Percentiles rank a stretch among this genome's conserved stretches.
phyloP scores from a whole-genome alignment of 2,888 invertebrate genomes.

The Epiperipatus broadwayi region DNA sequence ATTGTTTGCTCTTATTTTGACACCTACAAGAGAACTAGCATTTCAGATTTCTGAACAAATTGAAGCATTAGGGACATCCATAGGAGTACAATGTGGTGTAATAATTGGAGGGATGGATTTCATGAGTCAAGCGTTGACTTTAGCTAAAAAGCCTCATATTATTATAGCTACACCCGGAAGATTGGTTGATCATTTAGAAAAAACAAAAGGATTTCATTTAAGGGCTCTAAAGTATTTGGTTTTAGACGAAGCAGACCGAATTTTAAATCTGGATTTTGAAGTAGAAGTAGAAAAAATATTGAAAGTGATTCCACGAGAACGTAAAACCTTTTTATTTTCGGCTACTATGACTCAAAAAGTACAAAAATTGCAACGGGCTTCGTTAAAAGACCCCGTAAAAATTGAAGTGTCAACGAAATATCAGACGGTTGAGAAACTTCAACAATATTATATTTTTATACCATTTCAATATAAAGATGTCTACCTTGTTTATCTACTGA shows the following conservation, averaged over 20 bases:
- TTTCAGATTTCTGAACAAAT: slow-evolving; percentile 97
- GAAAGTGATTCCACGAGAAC: slow-evolving; percentile 68
- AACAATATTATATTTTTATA: slow-evolving; percentile 84
- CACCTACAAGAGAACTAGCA: slow-evolving; percentile 91
- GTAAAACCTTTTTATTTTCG: slow-evolving; percentile 81
- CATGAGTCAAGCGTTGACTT: slow-evolving; percentile 70
- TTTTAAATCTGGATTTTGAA: slow-evolving; percentile 97
- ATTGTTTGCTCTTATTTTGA: slow-evolving; percentile 75
- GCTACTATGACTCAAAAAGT: slow-evolving; percentile 99
- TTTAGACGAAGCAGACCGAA: slow-evolving; percentile 98
- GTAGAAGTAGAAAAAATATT: slow-evolving; percentile 90
- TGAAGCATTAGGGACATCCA: slow-evolving; percentile 67
- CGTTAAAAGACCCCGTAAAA: slow-evolving; percentile 76
- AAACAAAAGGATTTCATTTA: slow-evolving; percentile 90
- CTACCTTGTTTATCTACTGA: slow-evolving; percentile 80
- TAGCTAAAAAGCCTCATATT: slow-evolving; percentile 91
- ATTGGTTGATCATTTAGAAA: slow-evolving; percentile 84
- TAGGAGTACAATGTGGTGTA: slow-evolving; percentile 79
- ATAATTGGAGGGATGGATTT: slow-evolving; percentile 98
- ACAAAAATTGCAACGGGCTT: slow-evolving; percentile 85
- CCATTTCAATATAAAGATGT: slow-evolving; percentile 95
- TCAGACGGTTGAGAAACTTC: slow-evolving; percentile 88
- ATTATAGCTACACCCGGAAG: slow-evolving; percentile 89
- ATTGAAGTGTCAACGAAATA: slow-evolving; percentile 90
- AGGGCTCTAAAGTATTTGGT: slow-evolving; percentile 72